phyloP scores from a whole-genome alignment of 1,140 invertebrate species.

The Piezodorus guildinii region DNA sequence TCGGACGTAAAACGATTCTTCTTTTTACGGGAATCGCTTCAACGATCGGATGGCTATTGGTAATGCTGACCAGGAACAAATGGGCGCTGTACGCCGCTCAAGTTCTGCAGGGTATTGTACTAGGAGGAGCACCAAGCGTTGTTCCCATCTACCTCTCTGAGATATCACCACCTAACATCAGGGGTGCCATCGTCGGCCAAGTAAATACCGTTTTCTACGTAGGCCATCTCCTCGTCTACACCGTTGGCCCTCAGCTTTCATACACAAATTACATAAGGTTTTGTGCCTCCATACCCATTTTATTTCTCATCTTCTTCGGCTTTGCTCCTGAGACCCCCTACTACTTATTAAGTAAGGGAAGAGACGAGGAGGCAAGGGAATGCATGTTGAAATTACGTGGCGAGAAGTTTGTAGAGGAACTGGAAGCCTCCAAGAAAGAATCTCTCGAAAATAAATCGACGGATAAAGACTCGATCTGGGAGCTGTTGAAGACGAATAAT shows the following conservation, averaged over 20 bases:
- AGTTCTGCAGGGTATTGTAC: constrained; percentile 44
- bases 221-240: background rate
- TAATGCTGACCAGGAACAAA: background rate
- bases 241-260: background rate
- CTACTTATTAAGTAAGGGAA: background rate
- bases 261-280: background rate
- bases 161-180: too few relatives aligned
- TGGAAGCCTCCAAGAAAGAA: too few relatives aligned
- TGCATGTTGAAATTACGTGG: background rate
- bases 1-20: too few relatives aligned
- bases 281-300: background rate
- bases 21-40: too few relatives aligned
- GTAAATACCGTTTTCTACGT: constrained; percentile 54
- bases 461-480: too few relatives aligned
- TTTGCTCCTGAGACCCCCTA: background rate
- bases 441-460: too few relatives aligned
- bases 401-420: too few relatives aligned
- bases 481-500: too few relatives aligned
- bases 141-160: constrained; percentile 78
- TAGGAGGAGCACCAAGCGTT: constrained; percentile 61
- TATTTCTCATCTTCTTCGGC: background rate
- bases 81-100: constrained; percentile 34
- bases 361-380: background rate
- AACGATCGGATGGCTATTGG: too few relatives aligned
- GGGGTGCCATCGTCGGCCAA: constrained; percentile 53